Conservation (phyloP, 2,113 vertebrate species). For the Triplophysa tibetana region DNA sequence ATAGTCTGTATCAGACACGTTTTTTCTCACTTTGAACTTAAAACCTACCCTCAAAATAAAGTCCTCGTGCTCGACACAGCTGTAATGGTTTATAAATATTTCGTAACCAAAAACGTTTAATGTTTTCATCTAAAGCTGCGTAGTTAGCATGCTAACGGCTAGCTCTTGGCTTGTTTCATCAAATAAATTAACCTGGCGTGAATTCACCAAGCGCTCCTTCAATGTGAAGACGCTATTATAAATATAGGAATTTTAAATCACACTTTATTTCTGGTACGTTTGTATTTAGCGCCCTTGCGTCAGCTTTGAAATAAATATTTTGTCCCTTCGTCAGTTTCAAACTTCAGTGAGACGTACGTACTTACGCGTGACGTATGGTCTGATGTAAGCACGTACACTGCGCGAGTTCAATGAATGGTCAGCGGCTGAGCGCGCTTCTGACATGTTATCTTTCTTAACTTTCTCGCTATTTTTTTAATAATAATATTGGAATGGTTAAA, state of each 20-base stretch:
- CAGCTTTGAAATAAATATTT: slow-evolving; percentile 73
- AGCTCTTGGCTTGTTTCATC: slow-evolving; percentile 35
- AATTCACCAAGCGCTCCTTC: slow-evolving; percentile 48
- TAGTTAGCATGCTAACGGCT: slow-evolving; percentile 51
- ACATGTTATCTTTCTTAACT: neutral
- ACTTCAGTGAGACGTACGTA: slow-evolving; percentile 55
- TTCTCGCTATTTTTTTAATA: neutral
- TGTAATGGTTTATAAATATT: slow-evolving; percentile 17
- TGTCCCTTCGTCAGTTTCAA: slow-evolving; percentile 67
- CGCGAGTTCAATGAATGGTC: neutral
- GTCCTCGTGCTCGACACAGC: neutral
- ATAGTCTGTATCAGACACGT: neutral
- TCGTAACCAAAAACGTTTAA: neutral
- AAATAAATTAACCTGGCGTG: slow-evolving; percentile 63
- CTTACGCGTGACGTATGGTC: slow-evolving; percentile 49
- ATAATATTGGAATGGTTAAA: too few relatives aligned
- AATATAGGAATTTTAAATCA: slow-evolving; percentile 59
- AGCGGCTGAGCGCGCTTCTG: too few relatives aligned
- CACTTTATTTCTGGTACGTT: slow-evolving; percentile 74
- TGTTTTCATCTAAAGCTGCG: slow-evolving; percentile 47
- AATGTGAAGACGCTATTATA: slow-evolving; percentile 59
- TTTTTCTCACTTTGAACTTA: neutral
- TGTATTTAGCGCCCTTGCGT: slow-evolving; percentile 77
- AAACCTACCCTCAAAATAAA: slow-evolving; percentile 36
- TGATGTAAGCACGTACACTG: slow-evolving; percentile 34